Conservation (phyloP, 2,797 vertebrate species). For the Hyperoplus lanceolatus region DNA sequence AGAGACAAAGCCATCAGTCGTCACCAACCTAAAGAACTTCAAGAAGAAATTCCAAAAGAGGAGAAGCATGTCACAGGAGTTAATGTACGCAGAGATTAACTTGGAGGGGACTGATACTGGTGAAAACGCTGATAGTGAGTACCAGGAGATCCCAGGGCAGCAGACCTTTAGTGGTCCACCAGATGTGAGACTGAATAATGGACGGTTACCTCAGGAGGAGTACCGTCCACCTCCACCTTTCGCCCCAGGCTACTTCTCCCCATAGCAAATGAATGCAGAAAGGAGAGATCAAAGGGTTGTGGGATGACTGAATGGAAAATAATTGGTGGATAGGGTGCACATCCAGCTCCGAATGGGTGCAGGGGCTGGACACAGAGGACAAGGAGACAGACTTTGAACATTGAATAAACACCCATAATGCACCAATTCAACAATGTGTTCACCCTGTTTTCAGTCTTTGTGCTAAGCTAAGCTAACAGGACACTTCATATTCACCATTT, state of each 20-base stretch:
- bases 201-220: constrained; percentile 72
- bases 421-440: too few species aligned
- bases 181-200: not conserved
- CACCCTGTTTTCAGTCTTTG: not conserved
- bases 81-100: constrained; percentile 48
- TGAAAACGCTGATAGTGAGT: constrained; percentile 50
- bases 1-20: constrained; percentile 48
- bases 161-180: not conserved
- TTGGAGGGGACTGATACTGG: not conserved
- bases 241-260: constrained; percentile 79
- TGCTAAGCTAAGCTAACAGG: not conserved
- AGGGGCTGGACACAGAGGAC: not conserved
- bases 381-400: not conserved
- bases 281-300: not conserved
- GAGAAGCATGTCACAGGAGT: constrained; percentile 46
- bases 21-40: constrained; percentile 69
- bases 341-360: too few species aligned
- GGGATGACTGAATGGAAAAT: not conserved
- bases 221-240: constrained; percentile 84
- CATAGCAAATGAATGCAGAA: not conserved
- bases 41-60: constrained; percentile 79
- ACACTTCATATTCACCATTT: not conserved
- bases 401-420: not conserved
- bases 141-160: constrained; percentile 52
- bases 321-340: not conserved